phyloP scores from a whole-genome alignment of 2,797 vertebrate genomes.

The Lutjanus argentimaculatus region DNA sequence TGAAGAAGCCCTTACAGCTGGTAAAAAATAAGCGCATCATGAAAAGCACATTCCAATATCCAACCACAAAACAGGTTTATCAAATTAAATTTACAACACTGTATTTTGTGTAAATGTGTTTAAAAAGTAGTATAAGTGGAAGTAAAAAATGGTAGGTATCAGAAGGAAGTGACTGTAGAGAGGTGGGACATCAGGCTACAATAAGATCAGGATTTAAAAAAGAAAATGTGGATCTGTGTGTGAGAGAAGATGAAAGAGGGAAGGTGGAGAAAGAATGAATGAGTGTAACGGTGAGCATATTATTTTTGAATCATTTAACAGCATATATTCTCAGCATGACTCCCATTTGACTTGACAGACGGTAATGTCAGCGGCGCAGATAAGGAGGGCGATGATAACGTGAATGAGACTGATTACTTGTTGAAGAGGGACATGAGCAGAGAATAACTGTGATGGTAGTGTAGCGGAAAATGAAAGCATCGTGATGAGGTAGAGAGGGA shows the following conservation, averaged over 20 bases:
- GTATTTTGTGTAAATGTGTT: not conserved
- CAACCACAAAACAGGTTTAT: not conserved
- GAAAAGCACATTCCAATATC: not conserved
- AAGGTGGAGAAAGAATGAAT: not conserved
- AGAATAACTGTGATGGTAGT: constrained; percentile 28
- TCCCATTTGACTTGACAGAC: constrained; percentile 44
- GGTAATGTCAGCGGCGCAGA: constrained; percentile 38
- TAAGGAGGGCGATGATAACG: constrained; percentile 37
- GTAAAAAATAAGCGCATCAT: not conserved
- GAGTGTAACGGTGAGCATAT: constrained; percentile 12
- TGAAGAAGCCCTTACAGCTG: too few species aligned
- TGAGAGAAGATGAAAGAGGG: not conserved
- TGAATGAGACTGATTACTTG: constrained; percentile 47
- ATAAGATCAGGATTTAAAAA: not conserved
- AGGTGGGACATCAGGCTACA: not conserved
- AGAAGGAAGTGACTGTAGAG: not conserved
- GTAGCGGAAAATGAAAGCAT: constrained; percentile 33
- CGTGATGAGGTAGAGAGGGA: constrained; percentile 1
- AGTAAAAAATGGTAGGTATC: not conserved
- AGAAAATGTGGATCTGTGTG: not conserved
- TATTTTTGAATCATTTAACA: constrained; percentile 67
- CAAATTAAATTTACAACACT: not conserved
- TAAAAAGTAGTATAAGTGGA: not conserved
- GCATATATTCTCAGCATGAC: constrained; percentile 40
- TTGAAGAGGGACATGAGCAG: constrained; percentile 20